Percentiles rank a stretch among this genome's conserved stretches.
Conservation (phyloP, 2,113 vertebrate species). For the Parus major region DNA sequence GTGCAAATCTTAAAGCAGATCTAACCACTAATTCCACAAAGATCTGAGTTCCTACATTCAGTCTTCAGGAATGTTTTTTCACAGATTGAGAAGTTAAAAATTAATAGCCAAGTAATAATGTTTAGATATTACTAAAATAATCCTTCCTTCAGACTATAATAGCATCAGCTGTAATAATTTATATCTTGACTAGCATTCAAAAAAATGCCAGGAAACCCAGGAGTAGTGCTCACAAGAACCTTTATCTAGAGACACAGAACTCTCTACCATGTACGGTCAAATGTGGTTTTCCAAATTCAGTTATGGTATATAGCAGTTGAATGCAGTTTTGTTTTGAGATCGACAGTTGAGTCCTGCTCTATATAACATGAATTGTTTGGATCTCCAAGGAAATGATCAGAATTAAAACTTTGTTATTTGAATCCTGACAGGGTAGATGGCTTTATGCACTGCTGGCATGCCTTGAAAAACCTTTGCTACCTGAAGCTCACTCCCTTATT, state of each 20-base stretch:
- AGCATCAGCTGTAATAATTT: background rate
- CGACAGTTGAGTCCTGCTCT: background rate
- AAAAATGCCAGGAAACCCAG: background rate
- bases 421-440: slow-evolving; percentile 86
- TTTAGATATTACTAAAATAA: background rate
- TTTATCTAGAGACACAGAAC: background rate
- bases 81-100: background rate
- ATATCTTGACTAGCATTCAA: background rate
- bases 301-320: background rate
- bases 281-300: background rate
- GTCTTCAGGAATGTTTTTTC: background rate
- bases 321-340: background rate
- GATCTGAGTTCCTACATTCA: background rate
- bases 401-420: background rate
- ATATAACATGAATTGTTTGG: background rate
- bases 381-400: background rate
- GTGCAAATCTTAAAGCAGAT: background rate
- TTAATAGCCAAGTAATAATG: background rate
- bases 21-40: background rate
- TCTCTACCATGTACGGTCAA: background rate
- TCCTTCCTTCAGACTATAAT: background rate
- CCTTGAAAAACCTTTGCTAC: slow-evolving; percentile 94
- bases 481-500: slow-evolving; percentile 95
- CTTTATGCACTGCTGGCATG: slow-evolving; percentile 90
- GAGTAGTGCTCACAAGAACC: background rate